These are phyloP conservation scores for Cynodonichthys magdalenae DNA, from an alignment of 2,797 vertebrate species.

Conservation along the genomic window DNA sequence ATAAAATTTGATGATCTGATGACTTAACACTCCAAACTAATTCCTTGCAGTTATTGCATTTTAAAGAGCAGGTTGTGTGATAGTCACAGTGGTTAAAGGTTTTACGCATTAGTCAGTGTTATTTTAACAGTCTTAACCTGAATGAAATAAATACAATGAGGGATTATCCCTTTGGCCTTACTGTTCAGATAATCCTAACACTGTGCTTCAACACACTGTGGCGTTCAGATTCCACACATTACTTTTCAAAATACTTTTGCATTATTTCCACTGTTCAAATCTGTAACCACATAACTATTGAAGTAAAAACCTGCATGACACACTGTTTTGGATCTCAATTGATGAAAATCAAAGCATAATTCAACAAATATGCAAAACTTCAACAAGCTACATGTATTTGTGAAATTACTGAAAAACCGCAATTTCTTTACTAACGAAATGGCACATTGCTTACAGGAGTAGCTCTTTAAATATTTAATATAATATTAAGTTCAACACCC, in stretches of 20 bases:
- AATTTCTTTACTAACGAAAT: neutral
- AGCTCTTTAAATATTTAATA: neutral
- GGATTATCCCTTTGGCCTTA: slow-evolving; percentile 46
- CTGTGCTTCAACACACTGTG: slow-evolving; percentile 17
- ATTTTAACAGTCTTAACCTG: slow-evolving; percentile 44
- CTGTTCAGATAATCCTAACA: slow-evolving; percentile 41
- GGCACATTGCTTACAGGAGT: neutral
- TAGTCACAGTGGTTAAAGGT: slow-evolving; percentile 2
- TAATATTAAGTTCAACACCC: neutral
- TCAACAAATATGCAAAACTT: slow-evolving; percentile 3
- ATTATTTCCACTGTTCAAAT: neutral
- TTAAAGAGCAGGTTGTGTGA: neutral
- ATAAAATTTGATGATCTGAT: neutral
- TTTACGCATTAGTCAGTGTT: slow-evolving; percentile 28
- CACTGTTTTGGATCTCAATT: neutral
- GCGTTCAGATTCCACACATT: slow-evolving; percentile 1
- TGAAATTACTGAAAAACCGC: neutral
- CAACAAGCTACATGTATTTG: neutral
- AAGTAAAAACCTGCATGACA: neutral
- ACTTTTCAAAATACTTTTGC: neutral
- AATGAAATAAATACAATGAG: slow-evolving; percentile 33
- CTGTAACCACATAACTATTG: neutral
- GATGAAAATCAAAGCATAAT: slow-evolving; percentile 6
- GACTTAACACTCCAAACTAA: neutral
- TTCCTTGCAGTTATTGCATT: neutral